Percentiles rank a stretch among this genome's conserved stretches.
phyloP scores from a whole-genome alignment of 2,888 invertebrate genomes.

The Zele albiditarsus region DNA sequence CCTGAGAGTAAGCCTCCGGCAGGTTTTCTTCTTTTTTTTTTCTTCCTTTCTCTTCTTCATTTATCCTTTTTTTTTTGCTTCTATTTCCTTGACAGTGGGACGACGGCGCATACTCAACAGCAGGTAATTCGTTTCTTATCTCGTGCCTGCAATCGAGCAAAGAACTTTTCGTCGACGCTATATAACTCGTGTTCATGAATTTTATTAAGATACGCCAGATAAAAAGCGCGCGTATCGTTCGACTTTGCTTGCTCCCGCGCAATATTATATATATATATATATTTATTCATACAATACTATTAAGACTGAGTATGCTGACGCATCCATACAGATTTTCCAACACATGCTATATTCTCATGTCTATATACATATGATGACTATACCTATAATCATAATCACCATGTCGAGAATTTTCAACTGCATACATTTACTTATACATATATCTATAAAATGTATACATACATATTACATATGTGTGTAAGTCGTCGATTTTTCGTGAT shows the following conservation, averaged over 20 bases:
- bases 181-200: slow-evolving; percentile 66
- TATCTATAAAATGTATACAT: background rate
- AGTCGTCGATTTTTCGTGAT: slow-evolving; percentile 26
- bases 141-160: slow-evolving; percentile 61
- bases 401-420: background rate
- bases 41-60: slow-evolving; percentile 15
- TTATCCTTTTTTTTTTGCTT: slow-evolving; percentile 9
- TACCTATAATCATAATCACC: background rate
- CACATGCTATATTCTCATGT: slow-evolving; percentile 11
- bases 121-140: slow-evolving; percentile 70
- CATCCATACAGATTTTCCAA: slow-evolving; percentile 30
- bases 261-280: slow-evolving; percentile 26
- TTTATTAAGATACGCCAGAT: slow-evolving; percentile 66
- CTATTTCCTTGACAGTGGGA: slow-evolving; percentile 17
- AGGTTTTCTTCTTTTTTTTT: background rate
- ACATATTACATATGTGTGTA: slow-evolving; percentile 5
- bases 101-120: slow-evolving; percentile 38
- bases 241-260: slow-evolving; percentile 25
- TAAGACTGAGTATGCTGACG: slow-evolving; percentile 36
- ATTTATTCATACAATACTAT: slow-evolving; percentile 6
- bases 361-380: background rate
- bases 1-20: background rate
- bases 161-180: slow-evolving; percentile 64
- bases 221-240: slow-evolving; percentile 54
- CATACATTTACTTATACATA: background rate